Base-by-base conservation (phyloP, 2,113 vertebrate genomes). In the Entosphenus tridentatus region DNA sequence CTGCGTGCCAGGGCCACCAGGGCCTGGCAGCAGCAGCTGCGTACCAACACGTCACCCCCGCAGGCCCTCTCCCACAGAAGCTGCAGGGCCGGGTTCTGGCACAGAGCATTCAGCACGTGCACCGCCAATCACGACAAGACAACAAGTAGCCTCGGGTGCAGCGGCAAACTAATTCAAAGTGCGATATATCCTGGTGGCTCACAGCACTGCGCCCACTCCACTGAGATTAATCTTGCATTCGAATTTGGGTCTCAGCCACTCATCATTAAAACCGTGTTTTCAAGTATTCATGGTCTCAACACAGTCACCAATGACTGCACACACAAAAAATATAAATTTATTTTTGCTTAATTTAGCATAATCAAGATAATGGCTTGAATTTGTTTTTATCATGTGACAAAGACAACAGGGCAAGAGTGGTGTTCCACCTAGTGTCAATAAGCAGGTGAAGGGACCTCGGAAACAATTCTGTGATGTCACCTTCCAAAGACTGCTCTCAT, bases 41-140 rank as follows among this genome's bases (percentile, higher is more conserved):
- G 79, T 70, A 97, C 81, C 56, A 79, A 77, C 2, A 80, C 78
- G 0, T 73, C 76, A 68, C 89, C 87, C 70, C 82, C 80, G 79
- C 87, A 86, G 72, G 87, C 89, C 73, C 84, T 87, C 76, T 95
- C 84, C 91, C 93, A 97, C 13, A 97, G 83, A 69, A 86, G 74
- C 74, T 85, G 86, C 78, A 89, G 67, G 2, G 88, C 85, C 6
- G 82, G 80, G 21, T 84, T 85, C 91, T 97, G 76, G 72, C 80
- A 75, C 57, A 4, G 76, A 75, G 71, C 11, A 2, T 67, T 11
- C 57, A 58, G 13, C 2, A 1, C 8, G 65, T 55, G 71, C 39
- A 13, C 69, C n/a, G 68, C 68, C 70, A 9, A 70, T 3, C 39
- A 8, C 70, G 69, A 3, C 57, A 68, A 69, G 69, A 12, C 70